Evolutionary conservation across 2,113 vertebrate genomes (phyloP), one percentile per base, ranked within the genome.

Genomic region (Odobenus rosmarus): DNA sequence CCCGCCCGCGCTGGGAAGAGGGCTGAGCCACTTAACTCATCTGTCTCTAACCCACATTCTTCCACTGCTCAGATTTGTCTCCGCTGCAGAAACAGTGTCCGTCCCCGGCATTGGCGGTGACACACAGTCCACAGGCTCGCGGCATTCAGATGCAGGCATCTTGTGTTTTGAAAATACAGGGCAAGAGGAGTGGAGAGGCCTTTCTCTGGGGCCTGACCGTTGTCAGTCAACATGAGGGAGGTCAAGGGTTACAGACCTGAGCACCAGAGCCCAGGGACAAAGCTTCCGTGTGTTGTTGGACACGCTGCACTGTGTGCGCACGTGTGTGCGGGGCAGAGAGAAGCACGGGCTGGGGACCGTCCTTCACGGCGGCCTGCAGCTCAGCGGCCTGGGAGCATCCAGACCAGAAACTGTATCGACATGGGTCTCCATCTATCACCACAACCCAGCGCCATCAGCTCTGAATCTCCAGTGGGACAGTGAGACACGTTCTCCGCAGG

Each of bases 101-200:
- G 4, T 24, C 49, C 71, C 77, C 82, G 59, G 51, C 0, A 42
- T 0, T 15, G 42, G 36, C 33, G 7, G 31, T 12, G 24, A 62
- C n/a, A 62, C n/a, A 11, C 77, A 57, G n/a, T 15, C 33, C 61
- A 33, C 49, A 55, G 16, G n/a, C 57, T 28, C 16, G 5, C 2
- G 36, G 10, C 71, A 57, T 59, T 61, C 95, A 62, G 15, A 57
- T 1, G 42, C 1, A 23, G 74, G 59, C 72, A 64, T 46, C 53
- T 82, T 72, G 7, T 67, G 36, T 87, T 93, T 93, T 83, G 90
- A 57, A 94, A 93, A 95, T 51, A 28, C 0, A 80, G 24, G 77
- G 18, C 62, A 23, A 69, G 64, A 23, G 21, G 39, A 1, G 36
- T 3, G 21, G 31, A 33, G 24, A 87, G 51, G 53, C 21, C 0